Evolutionary conservation across 1,140 invertebrate species (phyloP).

Genomic region (Araneus ventricosus): DNA sequence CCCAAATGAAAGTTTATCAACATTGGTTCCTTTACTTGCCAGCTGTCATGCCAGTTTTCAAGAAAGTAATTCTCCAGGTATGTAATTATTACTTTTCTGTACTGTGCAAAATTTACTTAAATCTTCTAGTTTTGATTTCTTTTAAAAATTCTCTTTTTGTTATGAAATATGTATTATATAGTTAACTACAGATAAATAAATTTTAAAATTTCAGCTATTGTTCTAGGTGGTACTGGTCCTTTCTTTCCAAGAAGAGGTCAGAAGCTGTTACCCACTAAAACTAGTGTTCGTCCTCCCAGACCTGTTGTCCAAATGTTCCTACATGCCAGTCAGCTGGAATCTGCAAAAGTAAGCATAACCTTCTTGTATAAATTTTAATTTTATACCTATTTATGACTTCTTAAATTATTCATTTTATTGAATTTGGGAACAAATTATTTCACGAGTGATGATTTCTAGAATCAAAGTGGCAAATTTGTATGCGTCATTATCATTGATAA

Average conservation of each 20-base stretch:
- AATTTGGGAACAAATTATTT: no score
- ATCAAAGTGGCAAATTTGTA: no score
- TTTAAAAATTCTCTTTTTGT: neutral
- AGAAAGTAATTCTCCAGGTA: slow-evolving; percentile 83
- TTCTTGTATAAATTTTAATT: no score
- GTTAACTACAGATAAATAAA: neutral
- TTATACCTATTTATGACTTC: no score
- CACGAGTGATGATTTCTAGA: no score
- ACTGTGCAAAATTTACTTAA: no score
- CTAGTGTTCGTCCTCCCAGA: slow-evolving; percentile 84
- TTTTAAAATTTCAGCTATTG: slow-evolving; percentile 33
- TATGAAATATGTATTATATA: neutral
- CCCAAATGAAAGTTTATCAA: slow-evolving; percentile 89
- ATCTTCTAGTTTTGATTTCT: neutral
- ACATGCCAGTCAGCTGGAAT: slow-evolving; percentile 87
- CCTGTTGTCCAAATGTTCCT: slow-evolving; percentile 94
- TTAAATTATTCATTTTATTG: no score
- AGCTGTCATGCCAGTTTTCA: slow-evolving; percentile 91
- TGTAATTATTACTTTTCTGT: neutral
- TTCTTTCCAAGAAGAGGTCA: slow-evolving; percentile 86
- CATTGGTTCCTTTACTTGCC: slow-evolving; percentile 90
- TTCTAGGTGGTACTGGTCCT: slow-evolving; percentile 84
- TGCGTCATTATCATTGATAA: no score
- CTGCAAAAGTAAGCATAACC: slow-evolving; percentile 83
- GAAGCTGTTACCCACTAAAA: slow-evolving; percentile 83